Conservation (phyloP, 2,113 vertebrate species). For the Collichthys lucidus region DNA sequence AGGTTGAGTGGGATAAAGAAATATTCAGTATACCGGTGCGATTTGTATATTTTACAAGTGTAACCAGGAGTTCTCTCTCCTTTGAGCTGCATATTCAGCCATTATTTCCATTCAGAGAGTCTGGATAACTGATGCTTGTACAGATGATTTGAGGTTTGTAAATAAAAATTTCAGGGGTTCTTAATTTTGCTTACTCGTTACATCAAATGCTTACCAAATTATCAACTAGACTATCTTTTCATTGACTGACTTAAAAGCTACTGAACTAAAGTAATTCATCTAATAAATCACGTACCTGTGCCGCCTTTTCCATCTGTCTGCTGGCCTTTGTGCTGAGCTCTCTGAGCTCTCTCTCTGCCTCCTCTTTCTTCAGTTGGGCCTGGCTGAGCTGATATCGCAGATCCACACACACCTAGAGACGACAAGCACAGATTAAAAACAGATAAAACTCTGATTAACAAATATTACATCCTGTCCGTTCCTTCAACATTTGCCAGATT, state of each 20-base stretch:
- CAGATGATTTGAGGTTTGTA: not conserved
- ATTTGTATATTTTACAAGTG: not conserved
- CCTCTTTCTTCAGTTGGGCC: slow-evolving; percentile 91
- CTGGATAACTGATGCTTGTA: not conserved
- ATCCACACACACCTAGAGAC: slow-evolving; percentile 91
- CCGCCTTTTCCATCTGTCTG: slow-evolving; percentile 88
- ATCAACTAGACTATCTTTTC: not conserved
- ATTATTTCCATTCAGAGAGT: not conserved
- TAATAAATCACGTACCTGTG: slow-evolving; percentile 85
- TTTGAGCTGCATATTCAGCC: not conserved
- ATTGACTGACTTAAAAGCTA: not conserved
- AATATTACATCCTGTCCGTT: not conserved
- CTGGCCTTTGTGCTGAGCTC: slow-evolving; percentile 88
- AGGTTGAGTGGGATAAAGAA: not conserved
- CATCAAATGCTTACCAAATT: not conserved
- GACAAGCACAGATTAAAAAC: slow-evolving; percentile 13
- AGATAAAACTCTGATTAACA: not conserved
- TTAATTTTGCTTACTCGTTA: not conserved
- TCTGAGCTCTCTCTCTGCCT: slow-evolving; percentile 91
- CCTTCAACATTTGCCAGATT: not conserved
- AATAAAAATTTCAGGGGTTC: not conserved
- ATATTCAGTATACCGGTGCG: not conserved
- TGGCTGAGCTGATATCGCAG: slow-evolving; percentile 91
- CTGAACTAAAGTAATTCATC: not conserved
- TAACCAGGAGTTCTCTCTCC: not conserved